Evolutionary conservation across 2,113 vertebrate species (phyloP), one percentile per base, ranked within the genome.

Genomic region (Heptranchias perlo): DNA sequence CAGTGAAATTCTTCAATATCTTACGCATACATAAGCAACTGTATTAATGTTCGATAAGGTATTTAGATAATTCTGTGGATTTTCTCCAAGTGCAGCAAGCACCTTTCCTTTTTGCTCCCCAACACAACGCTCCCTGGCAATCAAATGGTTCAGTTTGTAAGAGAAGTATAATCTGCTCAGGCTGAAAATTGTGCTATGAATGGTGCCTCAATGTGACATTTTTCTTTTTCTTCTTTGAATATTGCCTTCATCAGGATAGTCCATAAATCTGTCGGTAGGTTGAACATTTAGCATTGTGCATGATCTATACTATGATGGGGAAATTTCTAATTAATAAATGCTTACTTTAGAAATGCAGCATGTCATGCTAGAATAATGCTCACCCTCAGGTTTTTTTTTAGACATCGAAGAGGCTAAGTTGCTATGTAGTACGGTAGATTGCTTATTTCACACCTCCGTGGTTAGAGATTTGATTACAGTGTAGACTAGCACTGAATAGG

Each of bases 371-470:
- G 28, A 54, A 25, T 49, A 54, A 91, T 58, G 52, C 52, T 91
- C 87, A 58, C 87, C 52, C 28, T 91, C 87, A 7, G 28, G 49
- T 91, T 54, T 54, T 91, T 58, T 54, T 54, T 91, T 58, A 58
- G 61, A 58, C 31, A 35, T 58, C 87, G 28, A 58, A 64, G 58
- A 25, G 91, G n/a, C 18, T 64, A 39, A 65, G 35, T 64, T 94
- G 58, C 35, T 62, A 23, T 39, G 62, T 39, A 39, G 91, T 23
- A 64, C 18, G 10, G n/a, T 94, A 64, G 58, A 94, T 94, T 94
- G n/a, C n/a, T 94, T 65, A 94, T 28, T 94, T 65, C 92, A 47
- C 62, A 44, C n/a, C 62, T 94, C 62, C 28, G 84, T 82, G 92
- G 58, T 62, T 89, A 39, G 35, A 65, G 61, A 52, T 64, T 94